Evolutionary conservation across 2,888 invertebrate species (phyloP).

Genomic region (Noctua pronuba): DNA sequence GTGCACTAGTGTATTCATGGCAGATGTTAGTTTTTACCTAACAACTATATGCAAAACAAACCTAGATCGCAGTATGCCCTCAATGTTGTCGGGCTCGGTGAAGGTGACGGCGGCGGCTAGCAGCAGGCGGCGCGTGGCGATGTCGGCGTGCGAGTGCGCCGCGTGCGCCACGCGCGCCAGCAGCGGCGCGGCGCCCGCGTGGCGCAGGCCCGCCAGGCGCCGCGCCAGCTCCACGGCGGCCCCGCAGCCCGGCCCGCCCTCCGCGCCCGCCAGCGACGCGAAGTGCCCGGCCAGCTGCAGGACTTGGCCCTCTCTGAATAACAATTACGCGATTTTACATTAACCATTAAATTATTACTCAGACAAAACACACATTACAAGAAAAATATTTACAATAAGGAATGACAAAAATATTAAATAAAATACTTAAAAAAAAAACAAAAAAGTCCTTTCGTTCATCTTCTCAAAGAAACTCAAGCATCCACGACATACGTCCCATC

Average conservation of each 20-base stretch:
- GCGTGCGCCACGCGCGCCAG: slow-evolving; percentile 72
- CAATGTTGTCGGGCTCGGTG: slow-evolving; percentile 65
- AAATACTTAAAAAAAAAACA: no score
- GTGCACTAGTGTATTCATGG: no score
- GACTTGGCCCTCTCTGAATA: slow-evolving; percentile 70
- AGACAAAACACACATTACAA: no score
- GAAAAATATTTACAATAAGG: no score
- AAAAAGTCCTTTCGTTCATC: no score
- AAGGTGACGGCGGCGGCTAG: slow-evolving; percentile 78
- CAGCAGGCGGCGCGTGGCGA: slow-evolving; percentile 71
- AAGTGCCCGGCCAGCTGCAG: slow-evolving; percentile 73
- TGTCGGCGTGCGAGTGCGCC: slow-evolving; percentile 77
- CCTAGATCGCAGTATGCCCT: slow-evolving; percentile 74
- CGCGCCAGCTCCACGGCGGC: slow-evolving; percentile 75
- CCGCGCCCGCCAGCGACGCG: slow-evolving; percentile 73
- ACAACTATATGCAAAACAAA: background rate
- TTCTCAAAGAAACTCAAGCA: no score
- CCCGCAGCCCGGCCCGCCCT: slow-evolving; percentile 75
- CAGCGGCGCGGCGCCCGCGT: slow-evolving; percentile 71
- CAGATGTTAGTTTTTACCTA: background rate
- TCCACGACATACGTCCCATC: no score
- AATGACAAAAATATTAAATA: no score
- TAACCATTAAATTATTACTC: no score
- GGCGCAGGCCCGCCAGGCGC: slow-evolving; percentile 55
- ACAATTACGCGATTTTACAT: background rate